A percentile compares a stretch with the other conserved stretches of the same genome.
Conservation (phyloP, 2,797 vertebrate genomes). For the Falco biarmicus region DNA sequence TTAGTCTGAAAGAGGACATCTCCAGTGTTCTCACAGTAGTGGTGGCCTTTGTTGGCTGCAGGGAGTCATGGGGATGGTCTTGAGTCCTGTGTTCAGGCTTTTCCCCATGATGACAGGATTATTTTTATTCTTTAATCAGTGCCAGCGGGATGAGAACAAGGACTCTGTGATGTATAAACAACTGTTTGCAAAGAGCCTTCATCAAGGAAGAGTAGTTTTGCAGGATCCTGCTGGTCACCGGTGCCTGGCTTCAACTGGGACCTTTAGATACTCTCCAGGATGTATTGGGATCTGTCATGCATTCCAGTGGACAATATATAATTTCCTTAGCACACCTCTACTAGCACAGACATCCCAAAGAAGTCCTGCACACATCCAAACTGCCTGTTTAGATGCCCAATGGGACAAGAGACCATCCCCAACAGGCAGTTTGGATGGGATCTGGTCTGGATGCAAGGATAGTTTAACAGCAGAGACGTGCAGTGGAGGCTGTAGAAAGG, state of each 20-base stretch:
- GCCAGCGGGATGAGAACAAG: not conserved
- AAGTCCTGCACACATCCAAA: not conserved
- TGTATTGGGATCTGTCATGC: not conserved
- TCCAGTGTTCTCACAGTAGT: accelerated
- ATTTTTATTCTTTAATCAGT: not conserved
- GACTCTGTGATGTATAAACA: not conserved
- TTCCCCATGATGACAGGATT: not conserved
- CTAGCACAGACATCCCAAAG: not conserved
- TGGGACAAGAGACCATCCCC: not conserved
- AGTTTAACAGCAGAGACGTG: not conserved
- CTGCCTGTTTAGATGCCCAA: not conserved
- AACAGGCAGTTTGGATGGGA: not conserved
- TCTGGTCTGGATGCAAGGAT: not conserved
- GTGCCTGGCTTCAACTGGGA: not conserved
- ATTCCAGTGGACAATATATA: not conserved
- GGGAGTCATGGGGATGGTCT: not conserved
- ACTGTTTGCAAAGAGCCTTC: not conserved
- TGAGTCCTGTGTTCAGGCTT: not conserved
- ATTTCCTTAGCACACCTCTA: not conserved
- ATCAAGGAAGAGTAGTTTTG: not conserved
- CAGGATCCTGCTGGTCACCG: not conserved
- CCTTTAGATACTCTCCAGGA: not conserved
- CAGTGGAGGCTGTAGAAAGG: not conserved
- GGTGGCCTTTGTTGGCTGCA: not conserved
- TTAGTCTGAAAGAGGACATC: not conserved